Percentiles rank a stretch among this genome's conserved stretches.
Evolutionary conservation across 1,140 invertebrate species (phyloP).

Genomic region (Drosophila sucinea): DNA sequence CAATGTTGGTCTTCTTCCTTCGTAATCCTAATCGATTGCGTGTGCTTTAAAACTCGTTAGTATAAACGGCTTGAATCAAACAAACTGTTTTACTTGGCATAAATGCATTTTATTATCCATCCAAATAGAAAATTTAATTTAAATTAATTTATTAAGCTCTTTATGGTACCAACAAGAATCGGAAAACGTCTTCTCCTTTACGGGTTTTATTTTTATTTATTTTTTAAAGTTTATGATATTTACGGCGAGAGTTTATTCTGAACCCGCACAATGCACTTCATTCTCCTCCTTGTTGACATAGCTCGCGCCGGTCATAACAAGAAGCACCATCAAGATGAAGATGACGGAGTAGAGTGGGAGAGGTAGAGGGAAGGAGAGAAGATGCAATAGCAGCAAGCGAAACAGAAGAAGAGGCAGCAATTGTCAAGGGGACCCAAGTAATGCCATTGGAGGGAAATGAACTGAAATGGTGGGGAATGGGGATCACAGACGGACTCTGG

Average conservation of each 20-base stretch:
- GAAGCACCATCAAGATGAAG: constrained; percentile 15
- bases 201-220: background rate
- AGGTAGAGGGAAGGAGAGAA: background rate
- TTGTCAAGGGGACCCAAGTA: constrained; percentile 30
- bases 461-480: background rate
- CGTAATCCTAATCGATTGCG: no score
- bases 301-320: constrained; percentile 12
- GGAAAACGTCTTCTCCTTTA: no score
- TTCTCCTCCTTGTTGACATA: constrained; percentile 20
- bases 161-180: no score
- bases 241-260: background rate
- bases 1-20: no score
- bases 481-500: constrained; percentile 12
- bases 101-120: no score
- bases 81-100: no score
- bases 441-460: constrained; percentile 20
- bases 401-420: constrained; percentile 29
- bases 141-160: no score
- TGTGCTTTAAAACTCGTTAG: no score
- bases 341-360: background rate
- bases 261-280: background rate
- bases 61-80: no score
- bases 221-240: constrained; percentile 1
- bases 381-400: constrained; percentile 1
- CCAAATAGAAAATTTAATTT: no score